Conservation (phyloP, 2,888 invertebrate genomes). For the Parnassius orleans region DNA sequence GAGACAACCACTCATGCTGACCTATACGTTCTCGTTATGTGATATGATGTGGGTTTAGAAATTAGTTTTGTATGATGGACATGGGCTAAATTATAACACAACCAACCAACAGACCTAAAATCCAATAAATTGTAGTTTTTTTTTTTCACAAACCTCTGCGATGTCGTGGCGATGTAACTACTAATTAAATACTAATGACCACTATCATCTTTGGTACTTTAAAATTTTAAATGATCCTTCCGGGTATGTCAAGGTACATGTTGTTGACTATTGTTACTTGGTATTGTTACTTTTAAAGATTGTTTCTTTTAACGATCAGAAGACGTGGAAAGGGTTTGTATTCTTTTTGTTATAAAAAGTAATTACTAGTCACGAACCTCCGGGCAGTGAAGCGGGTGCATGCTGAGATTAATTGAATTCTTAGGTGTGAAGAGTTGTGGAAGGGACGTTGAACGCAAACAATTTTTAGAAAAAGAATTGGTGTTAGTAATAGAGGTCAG, state of each 20-base stretch:
- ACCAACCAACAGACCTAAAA: no score
- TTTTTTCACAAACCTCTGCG: no score
- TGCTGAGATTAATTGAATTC: constrained; percentile 75
- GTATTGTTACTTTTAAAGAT: constrained; percentile 51
- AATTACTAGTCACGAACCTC: constrained; percentile 73
- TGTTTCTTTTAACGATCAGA: constrained; percentile 41
- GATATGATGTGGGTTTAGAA: no score
- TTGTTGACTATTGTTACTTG: constrained; percentile 58
- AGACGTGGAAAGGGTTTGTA: constrained; percentile 33
- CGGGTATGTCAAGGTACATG: constrained; percentile 29
- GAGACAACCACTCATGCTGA: no score
- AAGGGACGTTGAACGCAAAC: constrained; percentile 18
- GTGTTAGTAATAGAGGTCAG: constrained; percentile 13
- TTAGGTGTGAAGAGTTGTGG: constrained; percentile 68
- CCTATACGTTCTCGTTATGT: no score
- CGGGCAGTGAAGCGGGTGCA: constrained; percentile 57
- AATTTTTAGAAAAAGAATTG: constrained; percentile 17
- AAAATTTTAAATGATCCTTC: no score
- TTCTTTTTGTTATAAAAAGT: constrained; percentile 65
- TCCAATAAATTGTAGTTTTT: no score
- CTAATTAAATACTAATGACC: no score
- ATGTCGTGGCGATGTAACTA: no score
- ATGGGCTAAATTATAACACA: no score
- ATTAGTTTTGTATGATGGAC: no score
- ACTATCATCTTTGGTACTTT: no score